Base-by-base conservation (phyloP, 2,888 invertebrate genomes). In the Acanthosepion lycidas region DNA sequence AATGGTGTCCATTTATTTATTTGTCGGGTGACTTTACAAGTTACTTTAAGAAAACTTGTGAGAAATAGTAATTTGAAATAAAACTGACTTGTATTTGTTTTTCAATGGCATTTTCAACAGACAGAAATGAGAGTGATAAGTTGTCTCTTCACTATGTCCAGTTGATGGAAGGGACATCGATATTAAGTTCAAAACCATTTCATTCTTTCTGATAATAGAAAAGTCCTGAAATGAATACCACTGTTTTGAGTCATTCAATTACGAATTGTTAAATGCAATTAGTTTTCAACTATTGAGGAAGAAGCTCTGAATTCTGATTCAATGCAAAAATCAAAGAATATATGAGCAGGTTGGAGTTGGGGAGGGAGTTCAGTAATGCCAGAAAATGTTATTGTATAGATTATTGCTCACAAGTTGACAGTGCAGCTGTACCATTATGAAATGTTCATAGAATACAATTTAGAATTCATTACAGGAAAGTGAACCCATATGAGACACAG, bases 221-320 rank as follows among this genome's bases (percentile, higher is more conserved):
- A 78, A n/a, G 78, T 12, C 33, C 33, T 33, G 78, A 78, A 78
- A 78, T 78, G 78, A 78, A 78, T 78, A 33, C 78, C 78, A 33
- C 78, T 78, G 78, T 78, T 33, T 78, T 78, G 78, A 78, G 33
- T 78, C 78, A 78, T n/a, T n/a, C 78, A 78, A n/a, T 78, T 78
- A 78, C 15, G 78, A 78, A 78, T 78, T 33, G n/a, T 15, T 33
- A n/a, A 78, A 78, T 78, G 78, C 78, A 78, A 78, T 78, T 78
- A 78, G 78, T 78, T 78, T 78, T 78, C 78, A 78, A 33, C 78
- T 78, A 78, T 78, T 78, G 78, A 78, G 78, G 33, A 33, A 78
- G n/a, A 78, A 78, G 15, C 78, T 15, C 18, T 12, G 33, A 78
- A 23, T 78, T 78, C 78, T 15, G 78, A 78, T 33, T 78, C 78